A percentile compares a stretch with the other conserved stretches of the same genome.
phyloP scores from a whole-genome alignment of 30 jellyfish, hydroid and myxozoan genomes.

The Aurelia aurita complex sp. Pacific region DNA sequence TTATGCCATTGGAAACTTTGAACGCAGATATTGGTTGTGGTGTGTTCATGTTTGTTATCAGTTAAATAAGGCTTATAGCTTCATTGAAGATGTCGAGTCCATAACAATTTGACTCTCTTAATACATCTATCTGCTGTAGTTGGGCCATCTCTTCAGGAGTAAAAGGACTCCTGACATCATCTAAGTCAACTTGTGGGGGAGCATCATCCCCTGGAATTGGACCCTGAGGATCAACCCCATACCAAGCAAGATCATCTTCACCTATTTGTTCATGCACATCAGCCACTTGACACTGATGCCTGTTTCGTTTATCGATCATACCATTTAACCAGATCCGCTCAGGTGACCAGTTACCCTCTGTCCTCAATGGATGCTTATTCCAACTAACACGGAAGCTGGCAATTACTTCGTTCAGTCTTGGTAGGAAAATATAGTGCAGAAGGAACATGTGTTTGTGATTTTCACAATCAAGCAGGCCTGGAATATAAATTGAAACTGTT shows the following conservation, averaged over 20 bases:
- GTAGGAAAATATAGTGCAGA: no score
- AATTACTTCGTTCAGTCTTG: background rate
- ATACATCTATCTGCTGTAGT: background rate
- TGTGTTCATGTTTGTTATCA: no score
- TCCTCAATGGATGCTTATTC: constrained; percentile 32
- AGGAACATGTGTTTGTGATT: no score
- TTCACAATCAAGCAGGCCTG: no score
- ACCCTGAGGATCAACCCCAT: background rate
- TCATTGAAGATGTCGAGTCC: background rate
- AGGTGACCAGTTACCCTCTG: constrained; percentile 37
- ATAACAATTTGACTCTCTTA: background rate
- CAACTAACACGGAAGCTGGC: constrained; percentile 2
- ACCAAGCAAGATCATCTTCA: background rate
- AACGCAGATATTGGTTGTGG: no score
- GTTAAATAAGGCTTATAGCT: background rate
- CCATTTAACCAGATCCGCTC: constrained; percentile 31
- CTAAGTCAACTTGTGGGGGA: constrained; percentile 7
- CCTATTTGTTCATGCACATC: background rate
- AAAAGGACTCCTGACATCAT: background rate
- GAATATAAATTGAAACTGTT: no score
- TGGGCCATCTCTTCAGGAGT: background rate
- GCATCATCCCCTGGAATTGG: background rate
- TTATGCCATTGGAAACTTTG: no score
- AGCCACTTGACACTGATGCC: background rate
- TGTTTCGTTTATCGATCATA: constrained; percentile 11